Base-by-base conservation (phyloP, 2,797 vertebrate species). In the Enteromius treurensis region DNA sequence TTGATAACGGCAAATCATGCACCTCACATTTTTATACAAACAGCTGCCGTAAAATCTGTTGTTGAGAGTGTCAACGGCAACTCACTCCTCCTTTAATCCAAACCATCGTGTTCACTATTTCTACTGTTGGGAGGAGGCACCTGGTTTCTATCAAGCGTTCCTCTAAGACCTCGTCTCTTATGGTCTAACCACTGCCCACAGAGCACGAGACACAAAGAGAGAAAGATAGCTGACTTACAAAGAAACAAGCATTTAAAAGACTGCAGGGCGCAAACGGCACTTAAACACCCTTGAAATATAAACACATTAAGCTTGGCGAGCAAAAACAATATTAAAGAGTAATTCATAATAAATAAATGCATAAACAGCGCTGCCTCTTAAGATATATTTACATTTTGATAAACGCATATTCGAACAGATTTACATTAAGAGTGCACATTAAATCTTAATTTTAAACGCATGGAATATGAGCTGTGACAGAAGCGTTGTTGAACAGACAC, bases 111-210 rank as follows among this genome's bases (percentile, higher is more conserved):
- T 58, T 83, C 58, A n/a, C 42, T 26, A 79, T 79, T 84, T 78
- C 17, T 51, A 40, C 40, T 29, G 88, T 40, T 51, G 83, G 86
- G 88, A 89, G 88, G 85, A 84, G 83, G 85, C 81, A 82, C 89
- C 91, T 93, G 92, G 85, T 91, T 92, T 91, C 77, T 87, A 92
- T 93, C 92, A 93, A 91, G 82, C 47, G 68, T 87, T 91, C 88
- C 82, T 26, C 81, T 89, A 89, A 71, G n/a, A 90, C 88, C 88
- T 89, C 85, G 89, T 90, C 90, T 87, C 82, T 86, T 83, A 51
- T 76, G 45, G 58, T 65, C 29, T 81, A 75, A 81, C 80, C 80
- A 73, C 84, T 77, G 67, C 67, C 84, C 74, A 77, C 60, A n/a
- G 75, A 51, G n/a, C 10, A 5, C 11, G 9, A 60, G 40, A 84